Evolutionary conservation across 2,797 vertebrate species (phyloP), one percentile per base, ranked within the genome.

Genomic region (Mallotus villosus): DNA sequence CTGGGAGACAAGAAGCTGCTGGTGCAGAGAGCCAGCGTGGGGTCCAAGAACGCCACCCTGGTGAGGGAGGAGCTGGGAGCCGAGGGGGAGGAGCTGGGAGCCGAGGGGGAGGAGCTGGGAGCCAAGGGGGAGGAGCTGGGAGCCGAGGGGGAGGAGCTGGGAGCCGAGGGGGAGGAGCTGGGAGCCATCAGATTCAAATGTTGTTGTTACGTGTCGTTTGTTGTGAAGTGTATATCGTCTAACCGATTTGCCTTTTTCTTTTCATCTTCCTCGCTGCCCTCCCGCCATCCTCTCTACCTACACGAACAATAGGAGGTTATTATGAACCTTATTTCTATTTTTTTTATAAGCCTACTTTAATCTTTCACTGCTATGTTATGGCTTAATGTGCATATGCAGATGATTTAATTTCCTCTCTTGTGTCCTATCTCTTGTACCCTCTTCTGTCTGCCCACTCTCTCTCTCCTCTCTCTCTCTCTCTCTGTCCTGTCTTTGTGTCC

Each of bases 1-100:
- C 90, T 98, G 51, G 96, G 96, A 66, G 95, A 97, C 87, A 97
- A 98, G 92, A 98, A 97, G 79, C 94, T 97, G 67, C 91, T 97
- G 81, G 96, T 97, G 68, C 95, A 97, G 88, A 93, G 95, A 90
- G 96, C 96, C 51, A 97, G 96, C 41, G 96, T 97, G 82, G 96
- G 96, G 82, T 95, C 96, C 82, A 97, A 97, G 92, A 96, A 96
- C 72, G 95, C 95, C 81, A 95, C 95, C 76, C 91, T 97, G 94
- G 96, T 97, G 84, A 94, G 94, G 29, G 27, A 1, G 22, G n/a
- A 46, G 9, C 9, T 11, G 19, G 16, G 9, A 7, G 17, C 14
- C 5, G n/a, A 8, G 8, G 7, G 19, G 17, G 66, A 32, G 51
- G 25, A 51, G 16, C 6, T 4, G 5, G 65, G 5, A 12, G 41